Conservation (phyloP, 2,888 invertebrate genomes). For the Nezara viridula region DNA sequence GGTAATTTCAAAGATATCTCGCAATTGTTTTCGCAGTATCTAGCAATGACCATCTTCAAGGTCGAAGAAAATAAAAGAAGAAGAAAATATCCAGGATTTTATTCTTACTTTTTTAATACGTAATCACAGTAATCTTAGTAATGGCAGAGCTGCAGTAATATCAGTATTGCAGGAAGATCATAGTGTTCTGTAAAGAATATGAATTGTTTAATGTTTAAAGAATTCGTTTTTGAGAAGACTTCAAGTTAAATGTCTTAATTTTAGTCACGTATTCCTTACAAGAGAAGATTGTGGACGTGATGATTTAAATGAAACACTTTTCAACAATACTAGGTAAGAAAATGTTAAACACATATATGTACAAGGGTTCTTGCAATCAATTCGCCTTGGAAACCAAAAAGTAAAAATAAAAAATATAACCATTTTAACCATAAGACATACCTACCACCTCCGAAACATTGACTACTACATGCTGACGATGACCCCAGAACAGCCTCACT, state of each 20-base stretch:
- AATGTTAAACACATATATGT: too few relatives aligned
- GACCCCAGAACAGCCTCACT: too few relatives aligned
- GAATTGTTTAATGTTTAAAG: not conserved
- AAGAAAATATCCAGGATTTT: not conserved
- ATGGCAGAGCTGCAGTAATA: not conserved
- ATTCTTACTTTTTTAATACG: not conserved
- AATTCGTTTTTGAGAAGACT: not conserved
- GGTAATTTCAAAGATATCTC: not conserved
- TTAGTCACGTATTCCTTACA: too few relatives aligned
- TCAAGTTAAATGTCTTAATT: not conserved
- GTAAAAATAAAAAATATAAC: too few relatives aligned
- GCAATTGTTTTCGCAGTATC: conserved; percentile 7
- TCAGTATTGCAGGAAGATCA: not conserved
- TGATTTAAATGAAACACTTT: too few relatives aligned
- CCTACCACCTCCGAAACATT: too few relatives aligned
- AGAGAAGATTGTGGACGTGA: too few relatives aligned
- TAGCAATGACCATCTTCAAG: not conserved
- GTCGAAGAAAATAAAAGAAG: not conserved
- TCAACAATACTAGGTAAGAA: too few relatives aligned
- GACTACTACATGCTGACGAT: too few relatives aligned
- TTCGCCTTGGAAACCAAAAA: too few relatives aligned
- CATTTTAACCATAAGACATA: too few relatives aligned
- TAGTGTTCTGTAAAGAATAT: not conserved
- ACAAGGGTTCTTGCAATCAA: too few relatives aligned
- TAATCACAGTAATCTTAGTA: not conserved